Conservation (phyloP, 2,113 vertebrate genomes). For the Ibidorhyncha struthersii region DNA sequence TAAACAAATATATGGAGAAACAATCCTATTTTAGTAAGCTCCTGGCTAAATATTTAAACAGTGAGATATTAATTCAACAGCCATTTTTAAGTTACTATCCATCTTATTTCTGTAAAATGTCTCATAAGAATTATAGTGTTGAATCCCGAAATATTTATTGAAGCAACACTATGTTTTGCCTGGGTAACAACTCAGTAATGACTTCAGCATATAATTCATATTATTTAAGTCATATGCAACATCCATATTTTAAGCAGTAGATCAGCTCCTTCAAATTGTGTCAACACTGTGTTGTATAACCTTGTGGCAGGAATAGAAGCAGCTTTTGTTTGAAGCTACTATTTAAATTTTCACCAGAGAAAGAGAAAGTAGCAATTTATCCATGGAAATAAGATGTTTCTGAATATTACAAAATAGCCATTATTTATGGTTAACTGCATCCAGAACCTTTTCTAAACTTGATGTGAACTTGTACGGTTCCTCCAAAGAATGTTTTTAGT, state of each 20-base stretch:
- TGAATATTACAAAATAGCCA: constrained; percentile 65
- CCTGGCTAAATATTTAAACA: constrained; percentile 35
- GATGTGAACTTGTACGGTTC: constrained; percentile 43
- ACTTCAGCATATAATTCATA: constrained; percentile 52
- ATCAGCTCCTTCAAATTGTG: constrained; percentile 46
- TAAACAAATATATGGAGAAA: not conserved
- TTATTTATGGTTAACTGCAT: constrained; percentile 57
- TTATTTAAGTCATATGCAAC: constrained; percentile 57
- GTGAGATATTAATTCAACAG: not conserved
- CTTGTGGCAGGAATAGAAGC: constrained; percentile 58
- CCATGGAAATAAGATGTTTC: constrained; percentile 63
- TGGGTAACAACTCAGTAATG: constrained; percentile 44
- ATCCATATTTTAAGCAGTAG: constrained; percentile 56
- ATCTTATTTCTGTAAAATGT: constrained; percentile 16
- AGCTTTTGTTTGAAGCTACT: constrained; percentile 62
- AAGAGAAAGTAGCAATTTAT: constrained; percentile 60
- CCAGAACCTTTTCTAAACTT: constrained; percentile 64
- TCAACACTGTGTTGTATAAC: constrained; percentile 62
- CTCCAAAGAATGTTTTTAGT: constrained; percentile 42
- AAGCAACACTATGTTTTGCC: constrained; percentile 34
- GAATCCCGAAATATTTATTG: constrained; percentile 51
- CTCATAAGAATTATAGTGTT: constrained; percentile 4
- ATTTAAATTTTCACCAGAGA: constrained; percentile 67
- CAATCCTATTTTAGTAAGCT: not conserved
- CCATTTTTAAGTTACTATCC: not conserved